These are phyloP conservation scores for Budorcas taxicolor DNA, from an alignment of 2,113 vertebrate genomes.

Conservation along the genomic window DNA sequence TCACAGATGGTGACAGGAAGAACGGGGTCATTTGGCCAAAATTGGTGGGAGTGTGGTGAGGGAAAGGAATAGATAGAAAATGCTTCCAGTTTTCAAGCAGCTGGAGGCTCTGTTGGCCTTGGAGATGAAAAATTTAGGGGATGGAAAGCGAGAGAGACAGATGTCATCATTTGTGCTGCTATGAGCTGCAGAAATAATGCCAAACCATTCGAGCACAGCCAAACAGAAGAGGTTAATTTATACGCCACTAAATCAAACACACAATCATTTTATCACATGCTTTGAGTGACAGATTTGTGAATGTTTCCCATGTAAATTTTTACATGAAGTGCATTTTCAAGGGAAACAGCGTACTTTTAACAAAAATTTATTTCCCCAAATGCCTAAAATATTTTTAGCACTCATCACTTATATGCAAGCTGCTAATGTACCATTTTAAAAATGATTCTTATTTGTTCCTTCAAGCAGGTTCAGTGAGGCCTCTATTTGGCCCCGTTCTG, in stretches of 20 bases:
- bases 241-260: neutral
- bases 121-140: neutral
- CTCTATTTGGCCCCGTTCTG: neutral
- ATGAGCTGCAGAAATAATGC: neutral
- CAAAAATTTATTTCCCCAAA: neutral
- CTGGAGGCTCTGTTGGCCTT: neutral
- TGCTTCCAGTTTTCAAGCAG: neutral
- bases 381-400: conserved; percentile 6
- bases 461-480: neutral
- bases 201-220: neutral
- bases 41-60: neutral
- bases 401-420: neutral
- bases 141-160: neutral
- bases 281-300: neutral
- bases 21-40: neutral
- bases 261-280: neutral
- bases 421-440: neutral
- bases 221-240: neutral
- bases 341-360: neutral
- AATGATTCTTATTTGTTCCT: conserved; percentile 5
- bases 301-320: neutral
- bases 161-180: neutral
- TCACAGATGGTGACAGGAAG: neutral
- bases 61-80: neutral
- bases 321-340: conserved; percentile 3